These are phyloP conservation scores for Danio rerio DNA, from an alignment of 2,113 vertebrate genomes.

Conservation along the genomic window DNA sequence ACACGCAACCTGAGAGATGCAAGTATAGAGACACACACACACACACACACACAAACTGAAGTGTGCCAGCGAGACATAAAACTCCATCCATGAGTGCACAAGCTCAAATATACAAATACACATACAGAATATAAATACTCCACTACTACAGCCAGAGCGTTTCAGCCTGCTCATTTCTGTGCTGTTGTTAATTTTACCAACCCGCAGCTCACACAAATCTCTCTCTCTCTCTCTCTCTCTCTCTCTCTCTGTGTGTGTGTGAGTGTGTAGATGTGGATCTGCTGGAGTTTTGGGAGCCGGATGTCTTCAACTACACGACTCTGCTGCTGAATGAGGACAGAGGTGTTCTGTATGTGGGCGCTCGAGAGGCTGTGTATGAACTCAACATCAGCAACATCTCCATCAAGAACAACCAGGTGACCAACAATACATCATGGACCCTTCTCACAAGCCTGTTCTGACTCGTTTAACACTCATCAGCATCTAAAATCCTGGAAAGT, in stretches of 20 bases:
- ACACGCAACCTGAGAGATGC: background rate
- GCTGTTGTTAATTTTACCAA: too few species aligned
- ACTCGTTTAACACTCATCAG: too few species aligned
- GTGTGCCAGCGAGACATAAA: background rate
- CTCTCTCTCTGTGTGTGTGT: conserved; percentile 35
- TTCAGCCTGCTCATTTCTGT: background rate
- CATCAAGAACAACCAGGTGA: conserved; percentile 86
- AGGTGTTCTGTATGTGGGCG: conserved; percentile 88
- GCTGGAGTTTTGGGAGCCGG: conserved; percentile 85
- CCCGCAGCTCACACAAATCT: too few species aligned
- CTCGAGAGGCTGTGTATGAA: conserved; percentile 91
- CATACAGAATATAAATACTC: background rate
- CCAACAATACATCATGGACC: background rate
- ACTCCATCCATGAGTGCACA: background rate
- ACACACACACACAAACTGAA: background rate
- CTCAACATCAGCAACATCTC: conserved; percentile 84
- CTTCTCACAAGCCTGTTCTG: background rate
- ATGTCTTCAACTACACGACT: conserved; percentile 91
- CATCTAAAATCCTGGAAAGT: too few species aligned
- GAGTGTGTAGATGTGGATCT: conserved; percentile 83
- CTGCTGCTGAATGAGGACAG: conserved; percentile 86
- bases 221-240: background rate
- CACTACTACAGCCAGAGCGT: background rate
- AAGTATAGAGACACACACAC: background rate
- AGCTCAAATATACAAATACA: conserved; percentile 3